phyloP scores from a whole-genome alignment of 2,888 invertebrate genomes.

The Phalangium opilio region DNA sequence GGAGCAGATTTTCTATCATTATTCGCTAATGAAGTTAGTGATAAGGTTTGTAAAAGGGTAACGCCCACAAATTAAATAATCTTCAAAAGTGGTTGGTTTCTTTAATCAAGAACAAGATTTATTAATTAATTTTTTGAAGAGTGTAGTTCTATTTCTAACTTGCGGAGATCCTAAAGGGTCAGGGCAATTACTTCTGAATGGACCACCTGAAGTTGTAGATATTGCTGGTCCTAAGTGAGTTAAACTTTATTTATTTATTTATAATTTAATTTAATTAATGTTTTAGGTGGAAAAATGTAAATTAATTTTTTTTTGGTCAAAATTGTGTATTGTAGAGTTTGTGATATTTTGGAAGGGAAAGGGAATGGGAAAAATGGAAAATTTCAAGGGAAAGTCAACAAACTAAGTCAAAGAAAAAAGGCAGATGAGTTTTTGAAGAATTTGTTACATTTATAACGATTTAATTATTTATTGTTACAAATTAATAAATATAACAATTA shows the following conservation, averaged over 20 bases:
- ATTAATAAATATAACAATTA: no score
- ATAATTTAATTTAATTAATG: conserved; percentile 14
- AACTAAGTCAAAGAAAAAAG: conserved; percentile 45
- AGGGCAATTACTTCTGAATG: conserved; percentile 39
- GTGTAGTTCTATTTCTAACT: conserved; percentile 48
- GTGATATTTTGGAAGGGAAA: conserved; percentile 53
- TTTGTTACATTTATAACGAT: no score
- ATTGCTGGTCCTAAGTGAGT: conserved; percentile 46
- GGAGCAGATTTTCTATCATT: conserved; percentile 58
- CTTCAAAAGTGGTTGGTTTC: no score
- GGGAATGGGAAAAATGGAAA: conserved; percentile 55
- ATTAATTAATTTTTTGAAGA: no score
- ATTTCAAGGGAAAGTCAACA: conserved; percentile 60
- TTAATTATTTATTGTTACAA: no score
- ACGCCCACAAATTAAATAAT: no score
- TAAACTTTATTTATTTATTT: not conserved
- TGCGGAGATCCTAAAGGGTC: conserved; percentile 50
- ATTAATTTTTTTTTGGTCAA: not conserved
- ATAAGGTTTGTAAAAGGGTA: conserved; percentile 29
- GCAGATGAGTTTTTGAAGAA: conserved; percentile 38
- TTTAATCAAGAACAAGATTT: no score
- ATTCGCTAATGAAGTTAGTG: conserved; percentile 48
- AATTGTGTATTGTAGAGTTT: conserved; percentile 43
- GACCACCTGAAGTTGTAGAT: conserved; percentile 36
- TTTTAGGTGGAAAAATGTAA: not conserved